A percentile compares a stretch with the other conserved stretches of the same genome.
Conservation (phyloP, 2,113 vertebrate species). For the Solenodon paradoxus region DNA sequence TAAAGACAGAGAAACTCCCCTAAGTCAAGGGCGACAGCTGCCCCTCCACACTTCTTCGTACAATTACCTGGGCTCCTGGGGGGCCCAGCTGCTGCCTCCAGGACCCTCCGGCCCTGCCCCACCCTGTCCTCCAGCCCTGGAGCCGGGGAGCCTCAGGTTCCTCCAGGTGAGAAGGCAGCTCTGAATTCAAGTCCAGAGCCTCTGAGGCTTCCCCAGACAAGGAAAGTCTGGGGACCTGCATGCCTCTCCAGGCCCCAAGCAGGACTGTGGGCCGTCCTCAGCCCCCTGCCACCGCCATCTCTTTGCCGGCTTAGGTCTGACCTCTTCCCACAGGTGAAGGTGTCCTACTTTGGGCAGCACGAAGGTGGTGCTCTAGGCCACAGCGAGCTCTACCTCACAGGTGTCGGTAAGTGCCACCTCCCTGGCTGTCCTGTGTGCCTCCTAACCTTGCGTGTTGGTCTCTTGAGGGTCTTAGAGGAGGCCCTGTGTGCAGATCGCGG, state of each 20-base stretch:
- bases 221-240: fast-evolving
- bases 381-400: constrained; percentile 81
- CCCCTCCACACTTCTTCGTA: neutral
- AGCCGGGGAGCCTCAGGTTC: fast-evolving
- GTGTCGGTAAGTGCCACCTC: constrained; percentile 74
- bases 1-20: neutral
- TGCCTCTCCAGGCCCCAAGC: neutral
- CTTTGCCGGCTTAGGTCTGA: neutral
- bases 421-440: fast-evolving
- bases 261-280: neutral
- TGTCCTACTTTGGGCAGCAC: constrained; percentile 75
- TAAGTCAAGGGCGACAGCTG: neutral
- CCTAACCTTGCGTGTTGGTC: fast-evolving
- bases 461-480: neutral
- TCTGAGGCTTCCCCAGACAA: too few species aligned
- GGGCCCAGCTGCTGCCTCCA: too few species aligned
- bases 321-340: constrained; percentile 77
- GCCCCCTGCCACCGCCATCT: fast-evolving
- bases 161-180: neutral
- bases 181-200: neutral
- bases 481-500: neutral
- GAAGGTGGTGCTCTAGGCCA: constrained; percentile 57
- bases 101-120: neutral
- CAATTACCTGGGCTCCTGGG: neutral
- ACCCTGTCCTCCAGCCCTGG: neutral